Percentiles rank a stretch among this genome's conserved stretches.
phyloP scores from a whole-genome alignment of 2,113 vertebrate species.

The Neoarius graeffei region DNA sequence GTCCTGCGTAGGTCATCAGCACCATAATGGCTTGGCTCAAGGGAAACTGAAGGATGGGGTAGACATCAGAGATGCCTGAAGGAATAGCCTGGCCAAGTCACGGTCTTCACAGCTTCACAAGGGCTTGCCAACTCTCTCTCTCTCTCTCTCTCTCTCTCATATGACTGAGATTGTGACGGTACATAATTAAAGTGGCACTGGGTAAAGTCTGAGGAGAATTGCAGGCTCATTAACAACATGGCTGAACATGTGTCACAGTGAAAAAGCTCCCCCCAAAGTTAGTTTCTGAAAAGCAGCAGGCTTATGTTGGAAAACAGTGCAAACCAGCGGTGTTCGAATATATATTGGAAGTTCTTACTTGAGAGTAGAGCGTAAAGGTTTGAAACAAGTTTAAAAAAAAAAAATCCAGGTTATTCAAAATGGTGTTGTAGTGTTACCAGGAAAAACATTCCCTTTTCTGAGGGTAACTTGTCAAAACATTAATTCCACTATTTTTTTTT shows the following conservation, averaged over 20 bases:
- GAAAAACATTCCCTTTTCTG: conserved; percentile 47
- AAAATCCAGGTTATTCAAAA: conserved; percentile 20
- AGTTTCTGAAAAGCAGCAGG: conserved; percentile 3
- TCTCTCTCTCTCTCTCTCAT: background rate
- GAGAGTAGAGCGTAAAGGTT: background rate
- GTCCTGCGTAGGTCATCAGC: conserved; percentile 39
- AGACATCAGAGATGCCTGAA: conserved; percentile 31
- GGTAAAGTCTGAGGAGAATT: conserved; percentile 9
- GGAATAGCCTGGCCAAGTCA: conserved; percentile 5
- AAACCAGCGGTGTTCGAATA: background rate
- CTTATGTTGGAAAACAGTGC: background rate
- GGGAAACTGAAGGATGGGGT: conserved; percentile 34
- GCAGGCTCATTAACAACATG: conserved; percentile 19
- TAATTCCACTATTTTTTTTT: conserved; percentile 62
- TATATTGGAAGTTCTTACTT: background rate
- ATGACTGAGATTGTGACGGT: background rate
- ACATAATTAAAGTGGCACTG: conserved; percentile 6
- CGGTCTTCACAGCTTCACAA: conserved; percentile 6
- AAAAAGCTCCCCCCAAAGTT: conserved; percentile 53
- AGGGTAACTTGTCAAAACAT: conserved; percentile 60
- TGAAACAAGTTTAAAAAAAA: background rate
- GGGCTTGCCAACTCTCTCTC: conserved; percentile 19
- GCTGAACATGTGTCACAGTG: conserved; percentile 60
- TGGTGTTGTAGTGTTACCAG: conserved; percentile 52
- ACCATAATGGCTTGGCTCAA: conserved; percentile 25